phyloP scores from a whole-genome alignment of 2,888 invertebrate species.

The Coecobrya sp. region DNA sequence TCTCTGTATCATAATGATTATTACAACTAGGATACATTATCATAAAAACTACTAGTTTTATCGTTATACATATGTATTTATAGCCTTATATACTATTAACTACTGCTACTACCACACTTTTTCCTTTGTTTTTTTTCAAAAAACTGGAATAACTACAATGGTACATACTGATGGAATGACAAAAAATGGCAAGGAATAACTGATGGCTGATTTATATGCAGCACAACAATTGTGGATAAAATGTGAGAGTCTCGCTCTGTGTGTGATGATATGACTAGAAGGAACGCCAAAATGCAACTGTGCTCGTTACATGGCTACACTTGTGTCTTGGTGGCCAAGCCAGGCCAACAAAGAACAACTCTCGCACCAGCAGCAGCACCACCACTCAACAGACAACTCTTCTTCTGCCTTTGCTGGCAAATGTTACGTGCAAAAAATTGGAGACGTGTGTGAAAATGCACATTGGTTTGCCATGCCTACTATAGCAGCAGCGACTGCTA shows the following conservation, averaged over 20 bases:
- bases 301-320: conserved; percentile 29
- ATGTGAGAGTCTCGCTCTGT: conserved; percentile 22
- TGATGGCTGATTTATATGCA: background rate
- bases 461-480: too few relatives aligned
- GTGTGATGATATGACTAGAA: conserved; percentile 62
- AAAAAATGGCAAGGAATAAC: conserved; percentile 25
- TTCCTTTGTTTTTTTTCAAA: background rate
- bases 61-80: too few relatives aligned
- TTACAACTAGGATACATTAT: too few relatives aligned
- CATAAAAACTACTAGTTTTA: too few relatives aligned
- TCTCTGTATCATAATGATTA: too few relatives aligned
- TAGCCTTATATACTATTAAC: too few relatives aligned
- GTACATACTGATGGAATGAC: conserved; percentile 28
- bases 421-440: too few relatives aligned
- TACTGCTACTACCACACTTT: background rate
- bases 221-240: background rate
- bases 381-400: background rate
- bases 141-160: conserved; percentile 5
- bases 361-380: too few relatives aligned
- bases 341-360: conserved; percentile 46
- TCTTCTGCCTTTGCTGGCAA: too few relatives aligned
- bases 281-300: conserved; percentile 73
- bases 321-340: conserved; percentile 37
- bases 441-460: too few relatives aligned
- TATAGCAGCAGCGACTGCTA: too few relatives aligned